Base-by-base conservation (phyloP, 1,140 invertebrate species). In the Drosophila willistoni region DNA sequence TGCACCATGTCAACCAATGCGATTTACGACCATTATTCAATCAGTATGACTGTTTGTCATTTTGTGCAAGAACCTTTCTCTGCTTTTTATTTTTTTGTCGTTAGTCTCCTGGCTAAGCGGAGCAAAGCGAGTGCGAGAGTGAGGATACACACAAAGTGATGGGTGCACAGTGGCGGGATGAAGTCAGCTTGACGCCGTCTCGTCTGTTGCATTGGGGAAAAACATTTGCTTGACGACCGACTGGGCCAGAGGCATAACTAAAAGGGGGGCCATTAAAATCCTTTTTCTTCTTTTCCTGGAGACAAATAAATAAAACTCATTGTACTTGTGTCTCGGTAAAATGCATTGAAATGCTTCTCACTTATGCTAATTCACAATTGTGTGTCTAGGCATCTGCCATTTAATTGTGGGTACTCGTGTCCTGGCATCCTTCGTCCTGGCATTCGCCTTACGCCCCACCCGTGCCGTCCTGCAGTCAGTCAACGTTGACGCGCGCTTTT, bases 11-110 rank as follows among this genome's bases (percentile, higher is more conserved):
- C 83, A 74, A 59, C 73, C 83, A 87, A 89, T 89, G 84, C 83
- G 84, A 87, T 87, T 87, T 87, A 89, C 83, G 83, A 89, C 83
- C 83, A 87, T 87, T 87, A 87, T 87, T 87, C 83, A 87, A 87
- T 87, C 83, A 87, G 83, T 89, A 87, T 89, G 83, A 87, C 83
- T 89, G 84, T 87, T 89, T 87, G 83, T 87, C 84, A 87, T 87
- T 84, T 89, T 87, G 83, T 87, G 78, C 74, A 71, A 76, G 76
- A 80, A 73, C 63, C 57, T 36, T 39, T 33, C 47, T 25, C 47
- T 57, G 12, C 13, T 47, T 42, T 59, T 61, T 44, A 9, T 64
- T 66, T n/a, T 60, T 47, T 7, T 29, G 29, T 29, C 42, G n/a
- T 12, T 59, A 60, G 51, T 72, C 60, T 41, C 66, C 42, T 29